Base-by-base conservation (phyloP, 2,113 vertebrate genomes). In the Laticauda laticaudata region DNA sequence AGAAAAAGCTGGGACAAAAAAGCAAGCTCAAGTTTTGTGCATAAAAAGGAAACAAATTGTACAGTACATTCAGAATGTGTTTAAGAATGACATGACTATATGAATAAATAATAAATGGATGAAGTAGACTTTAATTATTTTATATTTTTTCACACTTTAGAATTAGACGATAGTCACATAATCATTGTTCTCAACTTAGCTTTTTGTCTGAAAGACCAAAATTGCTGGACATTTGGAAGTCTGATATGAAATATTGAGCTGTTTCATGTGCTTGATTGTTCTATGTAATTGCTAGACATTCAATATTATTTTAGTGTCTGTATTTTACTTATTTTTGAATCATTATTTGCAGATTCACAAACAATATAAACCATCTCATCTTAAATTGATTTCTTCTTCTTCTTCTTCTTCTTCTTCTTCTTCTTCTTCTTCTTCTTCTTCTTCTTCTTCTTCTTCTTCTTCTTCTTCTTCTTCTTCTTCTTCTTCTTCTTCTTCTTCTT, bases 341-440 rank as follows among this genome's bases (percentile, higher is more conserved):
- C 24, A 86, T 56, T 90, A 39, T 87, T 14, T 9, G 94, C 92
- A 87, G 57, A 90, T n/a, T 69, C 53, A 57, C 14, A 91, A 14
- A 57, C 93, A 75, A 81, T 75, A 75, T 48, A 48, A 48, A 48
- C 48, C 48, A 90, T 43, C 57, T 88, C 81, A 55, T 48, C 45
- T 87, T 93, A 91, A 75, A 43, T 90, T 93, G 85, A 90, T 51
- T 26, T 3, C 57, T 61, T 21, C 56, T 21, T 21, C 55, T 56
- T 21, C 55, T 56, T 21, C 55, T 56, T 56, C 55, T 21, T 56
- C 23, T 26, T 3, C 57, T 59, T 21, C 56, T 57, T 21, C 55
- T 56, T 21, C 55, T 56, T 21, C 55, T 56, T 56, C 55, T 21
- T 56, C 55, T 21, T 21, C 55, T 56, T 6, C 21, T 7, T 8